Percentiles rank a stretch among this genome's conserved stretches.
phyloP scores from a whole-genome alignment of 2,113 vertebrate species.

The Caretta caretta region DNA sequence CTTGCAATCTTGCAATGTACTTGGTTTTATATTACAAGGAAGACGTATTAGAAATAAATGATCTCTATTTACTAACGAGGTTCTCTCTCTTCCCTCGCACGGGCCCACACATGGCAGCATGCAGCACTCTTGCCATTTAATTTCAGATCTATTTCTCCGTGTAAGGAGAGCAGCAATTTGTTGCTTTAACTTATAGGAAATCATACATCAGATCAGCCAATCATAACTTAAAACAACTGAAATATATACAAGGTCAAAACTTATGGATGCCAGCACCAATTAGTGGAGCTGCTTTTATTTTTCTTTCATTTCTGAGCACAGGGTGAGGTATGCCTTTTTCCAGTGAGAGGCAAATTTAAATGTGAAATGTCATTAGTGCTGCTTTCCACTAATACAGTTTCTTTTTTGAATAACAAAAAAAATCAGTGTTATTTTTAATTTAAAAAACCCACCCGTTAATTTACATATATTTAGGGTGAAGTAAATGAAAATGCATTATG shows the following conservation, averaged over 20 bases:
- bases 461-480: constrained; percentile 84
- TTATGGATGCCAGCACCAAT: constrained; percentile 55
- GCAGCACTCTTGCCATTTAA: neutral
- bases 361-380: constrained; percentile 78
- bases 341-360: constrained; percentile 74
- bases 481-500: constrained; percentile 84
- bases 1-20: neutral
- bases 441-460: constrained; percentile 82
- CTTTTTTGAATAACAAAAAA: constrained; percentile 83
- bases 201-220: constrained; percentile 43
- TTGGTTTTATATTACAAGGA: neutral
- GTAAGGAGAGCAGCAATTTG: neutral
- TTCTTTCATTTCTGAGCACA: constrained; percentile 46
- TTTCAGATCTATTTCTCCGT: neutral
- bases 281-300: constrained; percentile 51
- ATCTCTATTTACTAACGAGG: neutral
- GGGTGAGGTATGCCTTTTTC: constrained; percentile 66
- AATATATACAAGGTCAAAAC: constrained; percentile 8
- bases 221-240: constrained; percentile 50
- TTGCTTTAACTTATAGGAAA: constrained; percentile 12
- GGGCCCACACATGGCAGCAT: accelerated
- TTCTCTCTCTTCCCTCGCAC: neutral
- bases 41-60: neutral
- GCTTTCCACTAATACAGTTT: constrained; percentile 71
- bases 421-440: constrained; percentile 85